These are phyloP conservation scores for Sebastes minor DNA, from an alignment of 2,797 vertebrate species.

Conservation along the genomic window DNA sequence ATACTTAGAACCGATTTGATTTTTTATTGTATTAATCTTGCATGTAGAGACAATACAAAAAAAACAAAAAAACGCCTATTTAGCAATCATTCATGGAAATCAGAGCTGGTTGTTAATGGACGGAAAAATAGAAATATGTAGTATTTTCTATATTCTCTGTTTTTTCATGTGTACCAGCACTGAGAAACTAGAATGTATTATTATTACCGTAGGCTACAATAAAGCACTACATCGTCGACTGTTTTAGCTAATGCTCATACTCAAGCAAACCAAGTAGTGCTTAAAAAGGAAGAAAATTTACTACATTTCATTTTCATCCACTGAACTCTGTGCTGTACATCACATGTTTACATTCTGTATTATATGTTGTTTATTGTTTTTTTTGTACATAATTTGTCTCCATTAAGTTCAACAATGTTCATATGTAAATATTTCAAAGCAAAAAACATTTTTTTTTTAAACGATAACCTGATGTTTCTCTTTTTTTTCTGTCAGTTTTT, in stretches of 20 bases:
- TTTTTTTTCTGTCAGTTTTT: conserved; percentile 38
- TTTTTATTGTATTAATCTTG: conserved; percentile 82
- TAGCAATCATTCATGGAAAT: conserved; percentile 81
- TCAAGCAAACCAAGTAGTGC: conserved; percentile 83
- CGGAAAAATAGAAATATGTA: conserved; percentile 79
- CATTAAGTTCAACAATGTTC: conserved; percentile 69
- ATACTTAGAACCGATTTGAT: conserved; percentile 76
- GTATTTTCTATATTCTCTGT: conserved; percentile 83
- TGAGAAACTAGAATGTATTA: conserved; percentile 88
- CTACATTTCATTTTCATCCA: conserved; percentile 74
- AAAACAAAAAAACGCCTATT: conserved; percentile 67
- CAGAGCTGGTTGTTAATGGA: conserved; percentile 79
- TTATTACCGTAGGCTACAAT: conserved; percentile 84
- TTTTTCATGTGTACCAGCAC: conserved; percentile 87
- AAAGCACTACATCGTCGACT: conserved; percentile 86
- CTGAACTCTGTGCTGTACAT: conserved; percentile 80
- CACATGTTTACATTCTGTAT: conserved; percentile 81
- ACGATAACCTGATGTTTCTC: conserved; percentile 76
- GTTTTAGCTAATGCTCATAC: conserved; percentile 85
- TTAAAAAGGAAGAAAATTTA: conserved; percentile 76
- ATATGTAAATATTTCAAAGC: conserved; percentile 79
- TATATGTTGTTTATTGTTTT: conserved; percentile 52
- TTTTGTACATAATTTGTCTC: conserved; percentile 68
- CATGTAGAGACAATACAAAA: conserved; percentile 81
- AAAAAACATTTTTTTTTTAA: conserved; percentile 72